A percentile compares a stretch with the other conserved stretches of the same genome.
These are phyloP conservation scores for Achroia grisella DNA, from an alignment of 1,140 invertebrate genomes.

Conservation along the genomic window DNA sequence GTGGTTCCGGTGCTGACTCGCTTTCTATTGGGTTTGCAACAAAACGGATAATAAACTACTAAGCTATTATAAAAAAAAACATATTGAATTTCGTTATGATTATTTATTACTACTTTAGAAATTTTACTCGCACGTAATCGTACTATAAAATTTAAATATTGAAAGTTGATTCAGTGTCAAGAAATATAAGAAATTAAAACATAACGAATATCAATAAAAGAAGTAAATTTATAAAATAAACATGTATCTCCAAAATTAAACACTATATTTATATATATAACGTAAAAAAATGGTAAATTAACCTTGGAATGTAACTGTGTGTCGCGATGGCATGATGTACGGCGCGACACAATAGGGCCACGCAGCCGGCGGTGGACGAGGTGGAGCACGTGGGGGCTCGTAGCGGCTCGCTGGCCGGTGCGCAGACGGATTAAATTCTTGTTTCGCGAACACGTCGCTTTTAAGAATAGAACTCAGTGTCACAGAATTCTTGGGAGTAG, in stretches of 20 bases:
- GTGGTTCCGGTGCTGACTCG: conserved; percentile 78
- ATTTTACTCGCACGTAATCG: no score
- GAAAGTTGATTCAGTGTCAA: not conserved
- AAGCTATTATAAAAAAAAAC: no score
- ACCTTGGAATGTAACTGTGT: conserved; percentile 87
- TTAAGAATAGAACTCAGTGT: conserved; percentile 77
- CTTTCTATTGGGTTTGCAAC: conserved; percentile 75
- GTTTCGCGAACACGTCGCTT: conserved; percentile 77
- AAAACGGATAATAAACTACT: conserved; percentile 31
- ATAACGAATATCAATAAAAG: conserved; percentile 32
- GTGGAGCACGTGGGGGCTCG: conserved; percentile 76
- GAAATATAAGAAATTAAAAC: not conserved
- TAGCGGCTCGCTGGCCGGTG: conserved; percentile 86
- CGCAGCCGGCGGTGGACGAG: conserved; percentile 62
- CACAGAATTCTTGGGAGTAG: conserved; percentile 41
- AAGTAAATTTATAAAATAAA: conserved; percentile 17
- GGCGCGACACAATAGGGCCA: conserved; percentile 66
- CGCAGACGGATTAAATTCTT: conserved; percentile 82
- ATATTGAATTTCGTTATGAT: no score
- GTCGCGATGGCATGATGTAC: conserved; percentile 73
- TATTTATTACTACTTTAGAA: no score
- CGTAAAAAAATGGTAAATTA: conserved; percentile 55
- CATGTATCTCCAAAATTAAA: conserved; percentile 56
- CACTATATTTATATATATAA: not conserved
- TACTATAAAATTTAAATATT: not conserved